A percentile compares a stretch with the other conserved stretches of the same genome.
These are phyloP conservation scores for Danio rerio DNA, from an alignment of 2,113 vertebrate genomes.

Conservation along the genomic window GRCz12tu NC_133190.1:28102001-28102500, in stretches of 20 bases:
- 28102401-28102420: no score
- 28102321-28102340: not conserved
- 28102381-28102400: not conserved
- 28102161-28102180: conserved; percentile 13
- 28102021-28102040: not conserved
- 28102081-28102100: not conserved
- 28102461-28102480: not conserved
- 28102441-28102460: not conserved
- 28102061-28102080: not conserved
- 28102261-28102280: not conserved
- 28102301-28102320: not conserved
- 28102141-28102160: not conserved
- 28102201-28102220: conserved; percentile 31
- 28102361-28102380: not conserved
- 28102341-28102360: not conserved
- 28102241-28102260: not conserved
- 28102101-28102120: not conserved
- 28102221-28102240: conserved; percentile 9
- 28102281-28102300: not conserved
- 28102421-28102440: not conserved
- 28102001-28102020: conserved; percentile 29
- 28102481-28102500: conserved; percentile 2
- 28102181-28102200: conserved; percentile 33
- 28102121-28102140: conserved; percentile 4
- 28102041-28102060: not conserved